These are phyloP conservation scores for Brachionus asplanchnoidis DNA, from an alignment of 1,140 invertebrate genomes.

Conservation along the genomic window DNA sequence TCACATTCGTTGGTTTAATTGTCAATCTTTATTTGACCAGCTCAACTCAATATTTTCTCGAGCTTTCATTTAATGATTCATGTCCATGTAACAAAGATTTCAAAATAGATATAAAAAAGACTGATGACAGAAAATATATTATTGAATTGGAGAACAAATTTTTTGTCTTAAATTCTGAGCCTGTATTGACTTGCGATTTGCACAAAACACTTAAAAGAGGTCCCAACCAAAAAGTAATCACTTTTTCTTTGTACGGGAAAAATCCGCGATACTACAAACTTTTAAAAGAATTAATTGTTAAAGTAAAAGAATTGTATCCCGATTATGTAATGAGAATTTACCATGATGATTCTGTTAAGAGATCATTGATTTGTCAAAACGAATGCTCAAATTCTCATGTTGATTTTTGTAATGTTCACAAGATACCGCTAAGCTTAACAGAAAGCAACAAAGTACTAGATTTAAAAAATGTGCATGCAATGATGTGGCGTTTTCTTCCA, in stretches of 20 bases:
- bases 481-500: constrained; percentile 6
- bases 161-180: not conserved
- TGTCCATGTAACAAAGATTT: not conserved
- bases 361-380: not conserved
- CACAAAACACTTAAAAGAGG: constrained; percentile 2
- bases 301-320: constrained; percentile 4
- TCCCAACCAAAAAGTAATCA: constrained; percentile 1
- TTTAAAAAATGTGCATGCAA: constrained; percentile 4
- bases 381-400: constrained; percentile 23
- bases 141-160: not conserved
- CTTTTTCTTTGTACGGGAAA: not conserved
- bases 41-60: not conserved
- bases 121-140: not conserved
- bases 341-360: constrained; percentile 19
- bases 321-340: constrained; percentile 2
- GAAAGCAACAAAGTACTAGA: not conserved
- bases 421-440: not conserved
- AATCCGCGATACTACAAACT: not conserved
- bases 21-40: not conserved
- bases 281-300: not conserved
- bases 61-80: not conserved
- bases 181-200: not conserved
- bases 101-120: not conserved
- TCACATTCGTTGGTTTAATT: not conserved
- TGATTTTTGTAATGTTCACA: constrained; percentile 28